Evolutionary conservation across 2,113 vertebrate genomes (phyloP).

Genomic region (Piprites chloris): DNA sequence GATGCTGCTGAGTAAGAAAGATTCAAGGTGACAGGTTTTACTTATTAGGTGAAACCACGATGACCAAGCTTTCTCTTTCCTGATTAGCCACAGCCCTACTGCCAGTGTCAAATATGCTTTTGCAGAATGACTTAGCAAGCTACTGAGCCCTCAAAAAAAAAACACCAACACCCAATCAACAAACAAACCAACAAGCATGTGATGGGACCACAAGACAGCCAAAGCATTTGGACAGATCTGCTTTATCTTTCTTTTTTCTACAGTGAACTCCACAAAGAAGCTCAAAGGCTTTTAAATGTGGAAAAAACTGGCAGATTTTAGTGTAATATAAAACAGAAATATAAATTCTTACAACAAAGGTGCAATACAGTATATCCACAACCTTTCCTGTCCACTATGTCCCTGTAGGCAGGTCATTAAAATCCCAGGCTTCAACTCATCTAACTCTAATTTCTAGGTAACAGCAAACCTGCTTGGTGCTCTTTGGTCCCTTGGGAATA

Average conservation of each 20-base stretch:
- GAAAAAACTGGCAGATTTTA: neutral
- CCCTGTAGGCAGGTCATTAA: neutral
- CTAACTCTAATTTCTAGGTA: neutral
- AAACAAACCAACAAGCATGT: neutral
- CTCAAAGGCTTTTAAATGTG: neutral
- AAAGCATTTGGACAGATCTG: neutral
- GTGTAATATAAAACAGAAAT: neutral
- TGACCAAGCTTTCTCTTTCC: neutral
- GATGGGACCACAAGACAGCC: neutral
- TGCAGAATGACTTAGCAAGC: neutral
- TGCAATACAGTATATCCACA: neutral
- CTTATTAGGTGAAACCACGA: neutral
- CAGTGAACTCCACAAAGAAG: neutral
- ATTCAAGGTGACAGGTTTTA: neutral
- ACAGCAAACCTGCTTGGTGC: neutral
- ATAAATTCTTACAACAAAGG: neutral
- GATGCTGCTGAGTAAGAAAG: neutral
- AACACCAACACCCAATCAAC: neutral
- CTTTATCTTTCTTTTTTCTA: neutral
- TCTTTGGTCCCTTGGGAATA: neutral
- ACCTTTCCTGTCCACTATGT: neutral
- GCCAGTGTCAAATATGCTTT: neutral
- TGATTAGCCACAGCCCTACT: neutral
- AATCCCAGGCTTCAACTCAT: neutral
- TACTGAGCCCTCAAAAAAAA: neutral